Base-by-base conservation (phyloP, 2,113 vertebrate species). In the Anarrhichthys ocellatus region DNA sequence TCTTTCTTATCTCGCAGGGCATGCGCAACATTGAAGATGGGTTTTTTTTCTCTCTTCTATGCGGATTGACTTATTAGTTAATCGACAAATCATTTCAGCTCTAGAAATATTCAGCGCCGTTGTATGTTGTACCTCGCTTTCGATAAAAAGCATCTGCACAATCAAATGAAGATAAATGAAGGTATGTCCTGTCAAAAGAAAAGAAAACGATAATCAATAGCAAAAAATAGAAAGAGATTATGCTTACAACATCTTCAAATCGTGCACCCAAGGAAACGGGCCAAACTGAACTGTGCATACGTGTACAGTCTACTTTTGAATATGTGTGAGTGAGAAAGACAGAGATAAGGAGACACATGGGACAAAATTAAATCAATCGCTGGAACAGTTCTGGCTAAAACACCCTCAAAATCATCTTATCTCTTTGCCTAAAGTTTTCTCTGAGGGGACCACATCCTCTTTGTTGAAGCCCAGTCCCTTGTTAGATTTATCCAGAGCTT, bases 401-500 rank as follows among this genome's bases (percentile, higher is more conserved):
- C 20, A 61, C 9, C 14, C n/a, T 59, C 2, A 71, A 79, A 63
- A 46, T 38, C 17, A 70, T 79, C 36, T 22, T 4, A 20, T 62
- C 24, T 44, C 44, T 27, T 70, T 24, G 18, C 9, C 24, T 42
- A 0, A 48, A 42, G 27, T 65, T 59, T 67, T 77, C 17, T 27
- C 15, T 32, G 52, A 29, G 9, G 11, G 22, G 10, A 44, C 58
- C 18, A 14, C 17, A 24, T 46, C 61, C 22, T 70, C 34, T 50
- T 10, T 9, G 3, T 50, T 48, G 24, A 67, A 64, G 38, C 40
- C 13, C 9, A 46, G 29, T 38, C 6, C 8, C 29, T 29, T 44
- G 29, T 54, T 62, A 73, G 54, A 81, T 69, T 56, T 17, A 65
- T 69, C 54, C 54, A 29, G 18, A 3, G 50, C 32, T 65, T 73